These are phyloP conservation scores for Lasioglossum baleicum DNA, from an alignment of 1,140 invertebrate species.

Conservation along the genomic window DNA sequence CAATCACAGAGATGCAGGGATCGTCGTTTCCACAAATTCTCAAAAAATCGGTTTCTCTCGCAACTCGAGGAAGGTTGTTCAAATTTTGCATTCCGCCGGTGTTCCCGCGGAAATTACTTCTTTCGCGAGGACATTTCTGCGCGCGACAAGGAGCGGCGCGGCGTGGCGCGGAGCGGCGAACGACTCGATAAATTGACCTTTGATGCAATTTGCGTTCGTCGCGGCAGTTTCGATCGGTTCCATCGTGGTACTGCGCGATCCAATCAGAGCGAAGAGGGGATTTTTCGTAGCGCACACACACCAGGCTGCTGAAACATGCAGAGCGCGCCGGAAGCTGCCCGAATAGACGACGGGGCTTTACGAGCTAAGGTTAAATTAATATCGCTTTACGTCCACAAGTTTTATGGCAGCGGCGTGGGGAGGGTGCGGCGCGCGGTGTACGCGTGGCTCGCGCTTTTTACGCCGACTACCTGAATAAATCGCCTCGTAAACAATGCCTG, in stretches of 20 bases:
- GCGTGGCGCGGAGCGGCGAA: not conserved
- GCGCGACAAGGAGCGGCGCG: not conserved
- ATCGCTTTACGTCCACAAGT: not conserved
- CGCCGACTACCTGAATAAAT: not conserved
- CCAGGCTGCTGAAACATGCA: not conserved
- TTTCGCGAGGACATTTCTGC: not conserved
- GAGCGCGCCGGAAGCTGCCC: not conserved
- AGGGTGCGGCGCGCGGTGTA: not conserved
- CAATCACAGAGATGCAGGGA: no score
- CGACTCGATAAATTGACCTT: constrained; percentile 5
- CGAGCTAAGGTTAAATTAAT: constrained; percentile 18
- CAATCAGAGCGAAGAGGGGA: not conserved
- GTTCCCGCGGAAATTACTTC: constrained; percentile 2
- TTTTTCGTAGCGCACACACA: not conserved
- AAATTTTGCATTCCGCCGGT: not conserved
- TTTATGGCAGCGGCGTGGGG: not conserved
- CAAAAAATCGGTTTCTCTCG: no score
- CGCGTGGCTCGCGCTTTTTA: constrained; percentile 1
- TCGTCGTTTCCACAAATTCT: no score
- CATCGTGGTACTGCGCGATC: no score
- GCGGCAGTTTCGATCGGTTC: no score
- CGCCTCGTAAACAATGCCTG: not conserved
- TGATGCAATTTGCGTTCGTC: not conserved
- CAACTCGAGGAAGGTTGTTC: no score
- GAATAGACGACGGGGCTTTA: not conserved